Percentiles rank a stretch among this genome's conserved stretches.
These are phyloP conservation scores for Aurelia aurita complex sp. Pacific DNA, from an alignment of 30 jellyfish, hydroid and myxozoan species.

Conservation along the genomic window DNA sequence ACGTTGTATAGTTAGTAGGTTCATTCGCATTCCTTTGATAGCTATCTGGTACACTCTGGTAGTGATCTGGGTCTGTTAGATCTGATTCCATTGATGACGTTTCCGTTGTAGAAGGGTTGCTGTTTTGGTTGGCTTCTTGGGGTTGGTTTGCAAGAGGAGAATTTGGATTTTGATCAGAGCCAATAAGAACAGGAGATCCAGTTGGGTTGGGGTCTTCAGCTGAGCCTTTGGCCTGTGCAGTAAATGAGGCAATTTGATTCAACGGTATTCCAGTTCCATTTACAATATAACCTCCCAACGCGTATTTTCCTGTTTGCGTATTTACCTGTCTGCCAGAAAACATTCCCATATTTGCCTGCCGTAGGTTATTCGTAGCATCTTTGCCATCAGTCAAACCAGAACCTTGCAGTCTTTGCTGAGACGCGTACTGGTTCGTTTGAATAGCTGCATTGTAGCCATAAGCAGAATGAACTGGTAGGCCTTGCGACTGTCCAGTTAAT, in stretches of 20 bases:
- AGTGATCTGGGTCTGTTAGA: conserved; percentile 61
- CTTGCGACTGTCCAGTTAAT: too few species aligned
- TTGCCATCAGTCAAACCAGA: too few species aligned
- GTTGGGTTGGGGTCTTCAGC: conserved; percentile 38
- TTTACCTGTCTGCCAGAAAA: not conserved
- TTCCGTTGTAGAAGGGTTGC: not conserved
- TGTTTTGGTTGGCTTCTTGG: not conserved
- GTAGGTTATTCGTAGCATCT: not conserved
- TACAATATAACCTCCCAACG: not conserved
- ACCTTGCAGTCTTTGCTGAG: too few species aligned
- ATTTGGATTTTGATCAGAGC: conserved; percentile 4
- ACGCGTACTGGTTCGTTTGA: too few species aligned
- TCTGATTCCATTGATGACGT: conserved; percentile 44
- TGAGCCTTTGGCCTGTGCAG: not conserved
- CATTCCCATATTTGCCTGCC: conserved; percentile 9
- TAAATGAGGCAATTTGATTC: not conserved
- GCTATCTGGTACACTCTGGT: conserved; percentile 5
- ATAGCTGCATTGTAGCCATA: too few species aligned
- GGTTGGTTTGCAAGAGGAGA: not conserved
- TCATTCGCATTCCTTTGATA: conserved; percentile 25
- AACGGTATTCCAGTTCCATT: conserved; percentile 26
- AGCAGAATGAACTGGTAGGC: too few species aligned
- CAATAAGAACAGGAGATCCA: conserved; percentile 22
- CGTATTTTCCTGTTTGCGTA: not conserved
- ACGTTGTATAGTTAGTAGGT: conserved; percentile 32